Percentiles rank a stretch among this genome's conserved stretches.
Conservation (phyloP, 2,113 vertebrate species). For the Epinephelus lanceolatus region DNA sequence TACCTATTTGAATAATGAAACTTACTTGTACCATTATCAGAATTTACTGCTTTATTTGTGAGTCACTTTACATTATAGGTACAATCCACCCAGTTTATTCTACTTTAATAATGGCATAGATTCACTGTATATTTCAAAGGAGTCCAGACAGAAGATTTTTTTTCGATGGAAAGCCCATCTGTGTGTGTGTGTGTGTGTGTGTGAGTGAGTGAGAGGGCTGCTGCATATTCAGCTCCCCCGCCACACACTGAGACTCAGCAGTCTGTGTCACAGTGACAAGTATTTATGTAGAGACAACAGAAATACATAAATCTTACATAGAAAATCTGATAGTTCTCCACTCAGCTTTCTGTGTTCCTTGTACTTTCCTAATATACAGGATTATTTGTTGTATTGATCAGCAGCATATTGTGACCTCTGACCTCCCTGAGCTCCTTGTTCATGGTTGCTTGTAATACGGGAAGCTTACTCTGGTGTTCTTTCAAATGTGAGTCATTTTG, state of each 20-base stretch:
- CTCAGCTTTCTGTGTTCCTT: neutral
- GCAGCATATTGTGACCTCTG: neutral
- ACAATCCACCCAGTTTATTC: neutral
- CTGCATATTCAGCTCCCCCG: conserved; percentile 16
- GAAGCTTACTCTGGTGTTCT: neutral
- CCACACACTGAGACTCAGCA: conserved; percentile 14
- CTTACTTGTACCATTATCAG: neutral
- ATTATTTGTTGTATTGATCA: neutral
- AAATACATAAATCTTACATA: conserved; percentile 5
- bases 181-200: neutral
- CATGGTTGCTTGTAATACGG: neutral
- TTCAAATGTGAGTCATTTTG: neutral
- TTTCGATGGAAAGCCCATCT: neutral
- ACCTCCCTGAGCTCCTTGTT: neutral
- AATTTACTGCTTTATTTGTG: neutral
- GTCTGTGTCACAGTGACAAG: conserved; percentile 38
- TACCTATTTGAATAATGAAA: neutral
- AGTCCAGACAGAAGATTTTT: neutral
- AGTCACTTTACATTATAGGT: neutral
- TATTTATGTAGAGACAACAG: conserved; percentile 20
- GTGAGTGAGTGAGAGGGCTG: conserved; percentile 10
- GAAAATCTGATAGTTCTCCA: neutral
- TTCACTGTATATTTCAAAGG: neutral
- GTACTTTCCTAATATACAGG: neutral
- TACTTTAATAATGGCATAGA: neutral